These are phyloP conservation scores for Caenorhabditis zanzibari DNA, from an alignment of 2,888 invertebrate genomes.

Conservation along the genomic window DNA sequence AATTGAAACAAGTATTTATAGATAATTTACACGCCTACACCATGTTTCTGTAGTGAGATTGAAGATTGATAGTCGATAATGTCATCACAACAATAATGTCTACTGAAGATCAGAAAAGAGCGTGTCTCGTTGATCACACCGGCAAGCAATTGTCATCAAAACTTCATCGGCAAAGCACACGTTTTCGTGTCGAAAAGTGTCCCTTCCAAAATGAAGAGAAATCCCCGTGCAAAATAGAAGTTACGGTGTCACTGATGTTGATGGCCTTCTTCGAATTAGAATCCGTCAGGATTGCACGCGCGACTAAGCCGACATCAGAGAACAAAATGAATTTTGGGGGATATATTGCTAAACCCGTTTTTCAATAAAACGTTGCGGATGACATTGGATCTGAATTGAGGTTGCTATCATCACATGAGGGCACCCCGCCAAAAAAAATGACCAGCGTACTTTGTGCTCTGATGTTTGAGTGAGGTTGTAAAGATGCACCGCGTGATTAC, in stretches of 20 bases:
- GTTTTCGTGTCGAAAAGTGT: slow-evolving; percentile 21
- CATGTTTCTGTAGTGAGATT: slow-evolving; percentile 20
- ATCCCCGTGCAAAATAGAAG: background rate
- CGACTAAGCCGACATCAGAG: slow-evolving; percentile 40
- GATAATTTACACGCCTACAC: background rate
- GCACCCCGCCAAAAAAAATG: slow-evolving; percentile 8
- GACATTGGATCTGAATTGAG: slow-evolving; percentile 39
- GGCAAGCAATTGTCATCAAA: slow-evolving; percentile 52
- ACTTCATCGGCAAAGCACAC: slow-evolving; percentile 40
- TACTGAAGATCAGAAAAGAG: slow-evolving; percentile 29
- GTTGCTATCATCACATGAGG: slow-evolving; percentile 43
- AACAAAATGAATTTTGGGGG: slow-evolving; percentile 13
- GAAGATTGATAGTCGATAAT: slow-evolving; percentile 32
- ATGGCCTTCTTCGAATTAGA: background rate
- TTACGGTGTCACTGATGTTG: slow-evolving; percentile 1
- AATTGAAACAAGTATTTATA: background rate
- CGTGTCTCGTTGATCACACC: slow-evolving; percentile 42
- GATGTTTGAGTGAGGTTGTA: background rate
- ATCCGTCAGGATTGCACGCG: slow-evolving; percentile 1
- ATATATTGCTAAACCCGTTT: slow-evolving; percentile 52
- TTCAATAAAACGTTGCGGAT: slow-evolving; percentile 45
- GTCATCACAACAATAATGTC: slow-evolving; percentile 51
- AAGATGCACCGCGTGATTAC: slow-evolving; percentile 10
- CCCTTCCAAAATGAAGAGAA: background rate
- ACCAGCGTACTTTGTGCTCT: slow-evolving; percentile 44